phyloP scores from a whole-genome alignment of 2,797 vertebrate genomes.

The Rallus crepitans region DNA sequence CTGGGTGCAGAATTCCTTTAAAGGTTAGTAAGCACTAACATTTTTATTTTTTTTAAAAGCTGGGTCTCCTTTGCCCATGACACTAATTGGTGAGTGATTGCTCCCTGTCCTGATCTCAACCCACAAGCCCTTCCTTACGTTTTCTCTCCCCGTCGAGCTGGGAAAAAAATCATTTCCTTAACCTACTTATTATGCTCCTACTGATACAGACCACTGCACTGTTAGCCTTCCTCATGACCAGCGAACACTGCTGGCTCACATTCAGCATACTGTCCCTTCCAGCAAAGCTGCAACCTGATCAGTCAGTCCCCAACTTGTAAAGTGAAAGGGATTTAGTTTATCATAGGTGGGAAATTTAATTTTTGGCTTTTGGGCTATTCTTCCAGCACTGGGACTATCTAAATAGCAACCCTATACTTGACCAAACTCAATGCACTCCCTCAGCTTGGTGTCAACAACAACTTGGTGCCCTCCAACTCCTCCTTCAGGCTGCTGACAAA shows the following conservation, averaged over 20 bases:
- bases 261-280: not conserved
- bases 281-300: not conserved
- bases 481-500: not conserved
- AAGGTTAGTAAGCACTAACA: not conserved
- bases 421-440: not conserved
- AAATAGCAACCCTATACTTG: not conserved
- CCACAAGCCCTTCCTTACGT: too few relatives aligned
- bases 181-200: not conserved
- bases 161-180: not conserved
- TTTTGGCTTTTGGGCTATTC: not conserved
- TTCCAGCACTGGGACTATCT: not conserved
- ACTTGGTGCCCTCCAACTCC: accelerated
- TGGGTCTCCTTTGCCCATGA: too few relatives aligned
- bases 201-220: not conserved
- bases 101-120: too few relatives aligned
- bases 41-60: too few relatives aligned
- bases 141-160: too few relatives aligned
- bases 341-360: not conserved
- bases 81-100: too few relatives aligned
- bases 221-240: not conserved
- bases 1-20: not conserved
- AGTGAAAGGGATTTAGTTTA: not conserved
- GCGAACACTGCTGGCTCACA: accelerated
- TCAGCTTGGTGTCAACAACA: not conserved
- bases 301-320: not conserved